These are phyloP conservation scores for Conomelus anceps DNA, from an alignment of 2,888 invertebrate species.

Conservation along the genomic window DNA sequence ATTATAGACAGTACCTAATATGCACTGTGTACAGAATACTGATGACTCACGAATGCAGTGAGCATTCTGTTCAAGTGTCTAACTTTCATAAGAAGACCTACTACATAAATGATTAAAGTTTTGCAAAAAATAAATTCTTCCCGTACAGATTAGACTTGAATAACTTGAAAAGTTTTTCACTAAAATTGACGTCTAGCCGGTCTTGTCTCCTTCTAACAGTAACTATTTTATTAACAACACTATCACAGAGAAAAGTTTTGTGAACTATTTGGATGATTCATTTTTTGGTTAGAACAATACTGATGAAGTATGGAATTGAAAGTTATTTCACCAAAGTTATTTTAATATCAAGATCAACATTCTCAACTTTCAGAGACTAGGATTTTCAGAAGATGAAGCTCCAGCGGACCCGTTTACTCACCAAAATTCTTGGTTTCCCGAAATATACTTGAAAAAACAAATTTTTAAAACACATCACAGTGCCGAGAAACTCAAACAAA, in stretches of 20 bases:
- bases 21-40: not conserved
- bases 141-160: not conserved
- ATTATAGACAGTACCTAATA: not conserved
- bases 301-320: not conserved
- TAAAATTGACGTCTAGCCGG: not conserved
- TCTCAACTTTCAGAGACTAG: too few relatives aligned
- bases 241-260: not conserved
- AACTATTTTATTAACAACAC: not conserved
- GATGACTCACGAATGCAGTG: not conserved
- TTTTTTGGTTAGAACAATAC: not conserved
- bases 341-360: too few relatives aligned
- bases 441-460: too few relatives aligned
- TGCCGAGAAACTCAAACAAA: too few relatives aligned
- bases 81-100: not conserved
- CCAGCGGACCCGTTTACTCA: too few relatives aligned
- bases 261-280: not conserved
- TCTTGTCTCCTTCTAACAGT: not conserved
- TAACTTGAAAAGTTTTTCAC: not conserved
- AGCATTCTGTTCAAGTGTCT: not conserved
- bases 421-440: too few relatives aligned
- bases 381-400: too few relatives aligned
- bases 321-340: too few relatives aligned
- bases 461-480: too few relatives aligned
- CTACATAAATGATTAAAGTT: not conserved
- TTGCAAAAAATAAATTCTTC: not conserved